Evolutionary conservation across 2,113 vertebrate species (phyloP).

Genomic region (Neolamprologus sp.): DNA sequence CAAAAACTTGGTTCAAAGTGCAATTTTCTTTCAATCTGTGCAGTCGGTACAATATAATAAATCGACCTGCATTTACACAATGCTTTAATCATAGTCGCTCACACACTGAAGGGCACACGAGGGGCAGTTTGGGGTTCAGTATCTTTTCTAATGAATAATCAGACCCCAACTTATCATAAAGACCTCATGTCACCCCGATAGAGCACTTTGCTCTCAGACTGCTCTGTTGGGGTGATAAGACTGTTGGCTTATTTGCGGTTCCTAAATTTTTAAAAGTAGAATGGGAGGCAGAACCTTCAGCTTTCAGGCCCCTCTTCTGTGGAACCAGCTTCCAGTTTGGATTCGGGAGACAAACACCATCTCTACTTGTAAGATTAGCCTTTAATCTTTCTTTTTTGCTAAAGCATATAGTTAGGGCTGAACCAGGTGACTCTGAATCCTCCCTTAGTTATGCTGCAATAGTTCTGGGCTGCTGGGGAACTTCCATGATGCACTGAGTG

Average conservation of each 20-base stretch:
- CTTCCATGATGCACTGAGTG: not conserved
- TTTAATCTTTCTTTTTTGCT: not conserved
- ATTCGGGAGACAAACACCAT: rapidly evolving
- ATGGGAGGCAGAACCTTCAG: not conserved
- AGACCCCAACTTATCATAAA: not conserved
- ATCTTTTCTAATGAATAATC: not conserved
- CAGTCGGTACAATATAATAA: not conserved
- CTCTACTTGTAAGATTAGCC: not conserved
- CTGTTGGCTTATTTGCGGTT: rapidly evolving
- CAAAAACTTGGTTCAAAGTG: rapidly evolving
- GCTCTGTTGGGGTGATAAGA: not conserved
- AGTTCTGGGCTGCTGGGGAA: not conserved
- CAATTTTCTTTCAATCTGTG: not conserved
- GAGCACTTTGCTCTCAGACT: not conserved
- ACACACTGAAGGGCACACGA: not conserved
- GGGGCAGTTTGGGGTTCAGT: not conserved
- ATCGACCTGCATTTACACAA: not conserved
- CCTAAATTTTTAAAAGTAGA: not conserved
- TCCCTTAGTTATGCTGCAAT: not conserved
- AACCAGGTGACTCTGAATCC: not conserved
- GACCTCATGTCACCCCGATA: not conserved
- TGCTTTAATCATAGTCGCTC: not conserved
- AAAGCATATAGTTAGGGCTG: not conserved
- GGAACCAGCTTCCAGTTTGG: not conserved
- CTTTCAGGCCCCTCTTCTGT: not conserved